A percentile compares a stretch with the other conserved stretches of the same genome.
These are phyloP conservation scores for Dryocosmus kuriphilus DNA, from an alignment of 2,888 invertebrate genomes.

Conservation along the genomic window DNA sequence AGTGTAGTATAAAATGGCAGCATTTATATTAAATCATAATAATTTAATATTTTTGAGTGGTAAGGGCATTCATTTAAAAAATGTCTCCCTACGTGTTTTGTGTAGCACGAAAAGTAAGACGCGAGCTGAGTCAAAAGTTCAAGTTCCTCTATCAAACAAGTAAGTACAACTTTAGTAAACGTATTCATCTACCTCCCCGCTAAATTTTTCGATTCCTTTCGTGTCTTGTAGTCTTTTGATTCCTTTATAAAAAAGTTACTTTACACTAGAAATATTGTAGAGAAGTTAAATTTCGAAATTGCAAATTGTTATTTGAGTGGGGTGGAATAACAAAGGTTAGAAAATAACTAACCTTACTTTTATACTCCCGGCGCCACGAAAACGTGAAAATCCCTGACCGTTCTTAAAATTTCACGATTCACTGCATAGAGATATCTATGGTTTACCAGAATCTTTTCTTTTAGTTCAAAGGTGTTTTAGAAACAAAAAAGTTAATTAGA, in stretches of 20 bases:
- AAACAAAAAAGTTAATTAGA: no score
- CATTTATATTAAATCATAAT: constrained; percentile 57
- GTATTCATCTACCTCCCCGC: constrained; percentile 63
- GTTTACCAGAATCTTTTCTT: no score
- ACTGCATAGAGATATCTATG: no score
- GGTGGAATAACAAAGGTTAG: background rate
- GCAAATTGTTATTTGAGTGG: background rate
- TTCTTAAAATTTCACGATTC: no score
- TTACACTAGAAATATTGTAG: constrained; percentile 24
- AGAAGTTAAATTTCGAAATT: background rate
- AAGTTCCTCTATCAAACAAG: constrained; percentile 81
- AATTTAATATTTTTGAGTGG: constrained; percentile 47
- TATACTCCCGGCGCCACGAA: background rate
- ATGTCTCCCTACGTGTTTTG: constrained; percentile 47
- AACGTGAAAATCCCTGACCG: no score
- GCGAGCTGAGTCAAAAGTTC: constrained; percentile 38
- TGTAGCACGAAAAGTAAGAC: constrained; percentile 44
- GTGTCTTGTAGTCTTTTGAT: background rate
- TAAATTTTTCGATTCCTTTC: constrained; percentile 58
- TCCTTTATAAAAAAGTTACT: background rate
- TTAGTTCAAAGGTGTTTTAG: no score
- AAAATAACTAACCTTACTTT: background rate
- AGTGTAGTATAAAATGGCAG: constrained; percentile 59
- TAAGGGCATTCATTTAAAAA: constrained; percentile 50
- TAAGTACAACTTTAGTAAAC: constrained; percentile 73